Base-by-base conservation (phyloP, 2,797 vertebrate species). In the Netta rufina region DNA sequence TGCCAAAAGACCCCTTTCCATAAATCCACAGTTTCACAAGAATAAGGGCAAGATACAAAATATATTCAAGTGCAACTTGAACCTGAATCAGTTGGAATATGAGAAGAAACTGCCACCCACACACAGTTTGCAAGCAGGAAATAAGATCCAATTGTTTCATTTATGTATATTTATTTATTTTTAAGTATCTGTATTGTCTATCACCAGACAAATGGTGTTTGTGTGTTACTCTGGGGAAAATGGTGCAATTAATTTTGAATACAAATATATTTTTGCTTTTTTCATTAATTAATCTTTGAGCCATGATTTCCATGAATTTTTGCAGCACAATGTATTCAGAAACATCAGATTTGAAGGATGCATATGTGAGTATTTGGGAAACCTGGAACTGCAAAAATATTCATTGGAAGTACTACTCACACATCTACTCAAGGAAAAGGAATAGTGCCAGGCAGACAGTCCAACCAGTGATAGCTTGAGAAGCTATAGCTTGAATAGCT, bases 131-230 rank as follows among this genome's bases (percentile, higher is more conserved):
- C 54, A 89, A 92, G 84, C 49, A 92, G 69, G 78, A 96, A 96
- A 84, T 77, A 89, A 89, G 95, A 92, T 87, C 56, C 33, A 67
- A 39, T 90, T 77, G 72, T 85, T 90, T 93, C 71, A 90, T 87
- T 93, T 89, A 90, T 94, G 49, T 89, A 77, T 66, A 90, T 91
- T 89, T 93, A 88, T 91, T 88, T 93, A 33, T 91, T 91, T 85
- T 33, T 72, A 89, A 89, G 47, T 89, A 83, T 88, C 43, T 92
- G 36, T 45, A 76, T 94, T 90, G 71, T 95, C 77, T 93, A 5
- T 41, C 72, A 89, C 22, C 47, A 92, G 67, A 92, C 53, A 84
- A 89, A 0, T 9, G 13, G 30, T 82, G 65, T 84, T 57, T 89
- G 60, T 39, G 15, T 84, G 15, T 89, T 80, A 74, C n/a, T 54